Evolutionary conservation across 2,113 vertebrate genomes (phyloP).

Genomic region (Tauraco erythrolophus): DNA sequence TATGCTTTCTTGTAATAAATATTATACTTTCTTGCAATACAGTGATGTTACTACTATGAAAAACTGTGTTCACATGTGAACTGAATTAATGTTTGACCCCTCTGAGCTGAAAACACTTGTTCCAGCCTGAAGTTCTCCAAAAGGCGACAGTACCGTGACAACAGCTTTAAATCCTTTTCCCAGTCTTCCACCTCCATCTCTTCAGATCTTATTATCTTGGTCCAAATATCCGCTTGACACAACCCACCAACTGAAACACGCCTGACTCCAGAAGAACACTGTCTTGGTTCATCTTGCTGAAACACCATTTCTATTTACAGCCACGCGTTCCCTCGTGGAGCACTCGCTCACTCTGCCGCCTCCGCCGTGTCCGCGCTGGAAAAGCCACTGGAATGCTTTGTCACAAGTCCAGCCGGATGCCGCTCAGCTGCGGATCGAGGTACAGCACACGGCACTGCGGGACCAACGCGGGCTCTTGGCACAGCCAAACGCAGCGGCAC

Average conservation of each 20-base stretch:
- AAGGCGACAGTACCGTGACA: not conserved
- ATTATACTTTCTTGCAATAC: not conserved
- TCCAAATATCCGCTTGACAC: not conserved
- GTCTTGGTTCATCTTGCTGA: not conserved
- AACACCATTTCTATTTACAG: not conserved
- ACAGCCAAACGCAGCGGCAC: not conserved
- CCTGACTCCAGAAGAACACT: not conserved
- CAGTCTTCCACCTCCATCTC: not conserved
- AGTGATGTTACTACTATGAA: not conserved
- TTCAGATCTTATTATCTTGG: not conserved
- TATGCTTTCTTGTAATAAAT: not conserved
- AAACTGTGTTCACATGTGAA: not conserved
- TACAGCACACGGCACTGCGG: not conserved
- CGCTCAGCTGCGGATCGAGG: not conserved
- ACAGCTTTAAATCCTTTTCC: not conserved
- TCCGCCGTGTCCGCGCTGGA: not conserved
- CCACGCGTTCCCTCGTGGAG: fast-evolving
- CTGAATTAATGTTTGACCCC: not conserved
- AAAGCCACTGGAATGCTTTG: not conserved
- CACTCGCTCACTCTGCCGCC: not conserved
- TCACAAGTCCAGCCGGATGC: not conserved
- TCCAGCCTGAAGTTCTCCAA: not conserved
- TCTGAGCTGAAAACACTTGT: not conserved
- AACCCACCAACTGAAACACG: not conserved
- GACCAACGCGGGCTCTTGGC: fast-evolving